A percentile compares a stretch with the other conserved stretches of the same genome.
phyloP scores from a whole-genome alignment of 2,888 invertebrate genomes.

The Agrotis puta region DNA sequence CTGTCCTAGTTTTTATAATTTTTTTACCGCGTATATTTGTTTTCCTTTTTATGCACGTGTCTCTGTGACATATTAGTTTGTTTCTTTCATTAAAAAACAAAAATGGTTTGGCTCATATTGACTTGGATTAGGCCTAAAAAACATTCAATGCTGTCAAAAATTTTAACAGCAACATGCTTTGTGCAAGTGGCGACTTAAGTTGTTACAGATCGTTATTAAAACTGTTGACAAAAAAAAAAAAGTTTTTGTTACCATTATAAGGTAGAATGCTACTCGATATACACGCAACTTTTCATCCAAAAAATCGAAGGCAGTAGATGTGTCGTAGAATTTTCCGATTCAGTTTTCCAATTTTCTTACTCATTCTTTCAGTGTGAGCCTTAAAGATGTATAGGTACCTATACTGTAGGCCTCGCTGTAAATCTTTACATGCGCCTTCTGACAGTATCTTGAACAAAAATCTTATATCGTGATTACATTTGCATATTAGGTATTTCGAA shows the following conservation, averaged over 20 bases:
- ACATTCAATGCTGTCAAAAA: background rate
- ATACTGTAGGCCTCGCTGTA: constrained; percentile 50
- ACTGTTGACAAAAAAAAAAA: no score
- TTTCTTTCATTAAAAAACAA: background rate
- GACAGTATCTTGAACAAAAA: constrained; percentile 66
- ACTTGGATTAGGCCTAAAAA: no score
- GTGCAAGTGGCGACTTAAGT: no score
- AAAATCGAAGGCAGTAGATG: background rate
- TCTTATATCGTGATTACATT: constrained; percentile 68
- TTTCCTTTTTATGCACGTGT: background rate
- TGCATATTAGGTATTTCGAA: constrained; percentile 62
- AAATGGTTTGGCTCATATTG: background rate
- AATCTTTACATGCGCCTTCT: constrained; percentile 60
- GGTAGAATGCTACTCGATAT: background rate
- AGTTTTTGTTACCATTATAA: background rate
- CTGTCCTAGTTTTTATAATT: no score
- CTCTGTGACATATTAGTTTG: background rate
- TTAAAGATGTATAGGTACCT: constrained; percentile 39
- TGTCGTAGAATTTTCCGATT: background rate
- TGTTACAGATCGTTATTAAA: no score
- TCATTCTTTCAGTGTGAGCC: constrained; percentile 8
- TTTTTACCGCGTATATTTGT: background rate
- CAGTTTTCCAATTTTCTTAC: constrained; percentile 2
- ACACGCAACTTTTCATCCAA: background rate
- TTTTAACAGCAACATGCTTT: background rate